Evolutionary conservation across 2,888 invertebrate genomes (phyloP), one percentile per base, ranked within the genome.

Genomic region (Meghimatium bilineatum): DNA sequence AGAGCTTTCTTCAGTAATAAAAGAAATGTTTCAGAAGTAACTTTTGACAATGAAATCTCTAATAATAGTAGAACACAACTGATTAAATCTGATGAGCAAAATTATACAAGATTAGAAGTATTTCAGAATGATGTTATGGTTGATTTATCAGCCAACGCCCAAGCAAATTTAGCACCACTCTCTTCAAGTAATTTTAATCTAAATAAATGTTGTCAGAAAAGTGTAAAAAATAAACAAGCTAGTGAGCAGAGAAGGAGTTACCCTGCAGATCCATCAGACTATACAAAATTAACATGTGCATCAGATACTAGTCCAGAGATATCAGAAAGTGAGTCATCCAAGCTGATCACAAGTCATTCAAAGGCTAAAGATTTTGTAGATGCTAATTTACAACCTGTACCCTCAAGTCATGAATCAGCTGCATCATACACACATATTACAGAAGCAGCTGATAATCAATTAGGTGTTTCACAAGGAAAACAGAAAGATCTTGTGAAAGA

Each of bases 41-140:
- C n/a, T 44, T 44, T 12, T 44, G n/a, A 3, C 17, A n/a, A n/a
- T 8, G n/a, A 72, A 1, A 6, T 29, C 23, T 36, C 69, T 20
- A 38, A 36, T 36, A 72, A 72, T 44, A 72, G 72, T 49, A 72
- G n/a, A 72, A 8, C 72, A 14, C 72, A 14, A 44, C 72, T 72
- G 6, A 72, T 72, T 72, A 72, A 72, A 72, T 34, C 6, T n/a
- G 10, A n/a, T n/a, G n/a, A n/a, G n/a, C n/a, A n/a, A n/a, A n/a
- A n/a, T n/a, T n/a, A n/a, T n/a, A 10, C 8, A 66, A 66, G 32
- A 66, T 1, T 17, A 32, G 32, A 14, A 14, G 17, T 66, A 10
- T 10, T 10, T 14, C 32, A 32, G 17, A 12, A 32, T 29, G 66
- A 17, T 66, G 32, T 32, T 32, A 63, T n/a, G 8, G 3, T 12